Percentiles rank a stretch among this genome's conserved stretches.
Evolutionary conservation across 2,113 vertebrate genomes (phyloP).

Genomic region (Aspidoscelis tigris): DNA sequence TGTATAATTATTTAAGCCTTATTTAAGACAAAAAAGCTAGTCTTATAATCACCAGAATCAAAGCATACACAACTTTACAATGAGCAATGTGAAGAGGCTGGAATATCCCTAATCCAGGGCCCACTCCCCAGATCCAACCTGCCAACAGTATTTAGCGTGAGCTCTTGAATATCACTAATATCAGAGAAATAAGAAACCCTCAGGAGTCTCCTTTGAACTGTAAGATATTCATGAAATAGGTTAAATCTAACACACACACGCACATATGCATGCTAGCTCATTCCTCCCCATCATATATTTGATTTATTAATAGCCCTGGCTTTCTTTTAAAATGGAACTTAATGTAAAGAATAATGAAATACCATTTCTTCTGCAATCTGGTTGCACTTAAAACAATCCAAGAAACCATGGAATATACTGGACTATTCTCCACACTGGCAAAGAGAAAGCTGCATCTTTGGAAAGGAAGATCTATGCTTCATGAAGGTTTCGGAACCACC

Average conservation of each 20-base stretch:
- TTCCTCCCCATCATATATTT: not conserved
- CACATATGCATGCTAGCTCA: not conserved
- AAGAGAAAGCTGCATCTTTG: not conserved
- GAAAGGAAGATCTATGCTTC: no score
- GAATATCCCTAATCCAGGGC: not conserved
- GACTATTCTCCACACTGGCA: no score
- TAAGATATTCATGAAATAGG: not conserved
- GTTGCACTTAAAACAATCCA: no score
- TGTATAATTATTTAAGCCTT: constrained; percentile 9
- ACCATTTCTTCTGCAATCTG: no score
- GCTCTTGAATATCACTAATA: not conserved
- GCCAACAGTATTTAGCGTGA: not conserved
- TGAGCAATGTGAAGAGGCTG: not conserved
- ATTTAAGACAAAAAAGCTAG: constrained; percentile 10
- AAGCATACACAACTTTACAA: not conserved
- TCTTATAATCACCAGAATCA: constrained; percentile 1
- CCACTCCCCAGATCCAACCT: not conserved
- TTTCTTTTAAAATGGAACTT: not conserved
- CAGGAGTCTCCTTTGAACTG: not conserved
- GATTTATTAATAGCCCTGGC: not conserved
- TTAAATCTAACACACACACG: not conserved
- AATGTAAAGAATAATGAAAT: not conserved
- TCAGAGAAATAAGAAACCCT: not conserved
- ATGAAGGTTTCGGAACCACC: no score
- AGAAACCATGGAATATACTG: no score